These are phyloP conservation scores for Sebastes nivosus DNA, from an alignment of 2,797 vertebrate species.

Conservation along the genomic window DNA sequence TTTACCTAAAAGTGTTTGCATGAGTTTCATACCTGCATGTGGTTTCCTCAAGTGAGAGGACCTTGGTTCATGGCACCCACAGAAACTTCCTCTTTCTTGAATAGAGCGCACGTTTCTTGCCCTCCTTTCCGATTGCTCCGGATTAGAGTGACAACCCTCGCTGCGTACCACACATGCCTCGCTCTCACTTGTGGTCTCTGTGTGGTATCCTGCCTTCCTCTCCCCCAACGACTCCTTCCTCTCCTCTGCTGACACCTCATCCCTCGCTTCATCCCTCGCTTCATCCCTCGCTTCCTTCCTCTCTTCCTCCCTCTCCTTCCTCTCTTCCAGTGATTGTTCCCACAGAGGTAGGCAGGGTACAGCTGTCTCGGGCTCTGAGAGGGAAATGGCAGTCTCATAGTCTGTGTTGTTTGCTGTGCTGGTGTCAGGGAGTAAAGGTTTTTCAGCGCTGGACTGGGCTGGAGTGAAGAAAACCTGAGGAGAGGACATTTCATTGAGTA, in stretches of 20 bases:
- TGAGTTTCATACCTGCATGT: conserved; percentile 79
- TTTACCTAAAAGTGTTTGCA: neutral
- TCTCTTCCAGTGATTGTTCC: conserved; percentile 73
- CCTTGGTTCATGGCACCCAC: conserved; percentile 79
- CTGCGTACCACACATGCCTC: conserved; percentile 65
- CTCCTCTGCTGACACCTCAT: conserved; percentile 42
- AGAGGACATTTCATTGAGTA: conserved; percentile 15
- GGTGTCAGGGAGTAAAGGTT: conserved; percentile 73
- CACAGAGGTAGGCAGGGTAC: conserved; percentile 58
- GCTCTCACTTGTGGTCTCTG: conserved; percentile 78
- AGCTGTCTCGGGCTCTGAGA: conserved; percentile 77
- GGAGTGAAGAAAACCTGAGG: conserved; percentile 76
- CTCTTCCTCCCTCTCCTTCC: conserved; percentile 71
- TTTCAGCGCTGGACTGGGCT: conserved; percentile 72
- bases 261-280: conserved; percentile 48
- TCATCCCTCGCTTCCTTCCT: conserved; percentile 66
- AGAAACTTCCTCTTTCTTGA: conserved; percentile 77
- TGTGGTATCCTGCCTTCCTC: conserved; percentile 61
- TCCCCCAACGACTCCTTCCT: conserved; percentile 29
- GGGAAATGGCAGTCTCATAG: conserved; percentile 66
- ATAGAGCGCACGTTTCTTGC: conserved; percentile 66
- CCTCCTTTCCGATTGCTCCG: conserved; percentile 73
- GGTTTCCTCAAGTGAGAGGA: conserved; percentile 83
- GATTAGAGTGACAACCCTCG: conserved; percentile 77
- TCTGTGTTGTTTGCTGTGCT: conserved; percentile 76